Evolutionary conservation across 2,797 vertebrate genomes (phyloP), one percentile per base, ranked within the genome.

Genomic region (Chelidonichthys spinosus): DNA sequence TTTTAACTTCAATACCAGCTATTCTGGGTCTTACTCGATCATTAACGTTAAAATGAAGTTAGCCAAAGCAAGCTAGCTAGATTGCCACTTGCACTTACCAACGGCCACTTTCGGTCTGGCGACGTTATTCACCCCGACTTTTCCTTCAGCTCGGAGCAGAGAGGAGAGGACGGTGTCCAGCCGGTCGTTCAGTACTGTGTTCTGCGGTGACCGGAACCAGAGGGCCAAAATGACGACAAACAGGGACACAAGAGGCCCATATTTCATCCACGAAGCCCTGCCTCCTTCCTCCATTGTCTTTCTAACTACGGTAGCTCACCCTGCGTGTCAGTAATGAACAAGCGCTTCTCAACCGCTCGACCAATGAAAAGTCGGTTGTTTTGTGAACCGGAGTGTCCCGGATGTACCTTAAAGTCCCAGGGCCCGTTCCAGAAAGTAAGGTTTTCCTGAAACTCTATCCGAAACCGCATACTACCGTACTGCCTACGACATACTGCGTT

Each of bases 151-250:
- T 39, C 92, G 94, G 2, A 96, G 94, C 68, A 96, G 81, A 1
- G 96, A 96, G 40, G 95, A 92, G 59, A 96, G 79, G 4, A 96
- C 94, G 0, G 83, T 78, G 84, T 95, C 94, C 72, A 96, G 85
- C 10, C 95, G 89, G 32, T 90, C 89, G 67, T 95, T 94, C 85
- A 95, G 85, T 2, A 40, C 85, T 0, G 70, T 84, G 11, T 90
- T 25, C 61, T 88, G 85, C 0, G 93, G 92, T 3, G 92, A 69
- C 47, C 94, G 91, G 68, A 93, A 91, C 96, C 95, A 96, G 17
- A 93, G 49, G 1, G 95, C 95, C 35, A 94, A 42, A 15, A 95
- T 43, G 25, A 96, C 74, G 40, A 90, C 91, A 0, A 93, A 54
- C 6, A 96, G 5, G 9, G 95, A 95, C 67, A 95, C 13, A 0